Base-by-base conservation (phyloP, 2,888 invertebrate genomes). In the Cataglyphis altisquamis region DNA sequence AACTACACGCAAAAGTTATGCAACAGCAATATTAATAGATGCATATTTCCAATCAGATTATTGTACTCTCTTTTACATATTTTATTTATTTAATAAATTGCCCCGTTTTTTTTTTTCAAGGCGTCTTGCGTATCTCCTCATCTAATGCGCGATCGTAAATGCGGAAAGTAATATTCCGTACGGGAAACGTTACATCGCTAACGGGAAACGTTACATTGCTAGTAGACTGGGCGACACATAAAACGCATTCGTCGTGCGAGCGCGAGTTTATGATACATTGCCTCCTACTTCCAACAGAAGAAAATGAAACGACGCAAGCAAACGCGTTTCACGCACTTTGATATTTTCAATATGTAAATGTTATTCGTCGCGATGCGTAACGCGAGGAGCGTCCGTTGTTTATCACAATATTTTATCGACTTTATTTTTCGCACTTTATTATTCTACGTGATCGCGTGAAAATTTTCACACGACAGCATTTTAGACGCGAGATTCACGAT, bases 161-260 rank as follows among this genome's bases (percentile, higher is more conserved):
- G 78, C 25, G 25, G 21, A 78, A 78, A 72, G 45, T 78, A 77
- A 73, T 72, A 60, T 45, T 78, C 32, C 45, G 55, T 29, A 70
- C 73, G 78, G 78, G 78, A 72, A 78, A 45, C 12, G 72, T 70
- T 52, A 70, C 41, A 60, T 70, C 74, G 45, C 73, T 78, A 78
- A 78, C 78, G 78, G 78, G 73, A 78, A 78, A 45, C 73, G 55
- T 55, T 52, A 57, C 60, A 73, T 73, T 25, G 74, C 74, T 21
- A 18, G 72, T 60, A 41, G 70, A 63, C 70, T n/a, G 48, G 60
- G 32, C 74, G 78, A 60, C 60, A 36, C 78, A 25, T 73, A 74
- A 80, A 80, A 73, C 57, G 41, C 74, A 21, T 72, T 21, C 57
- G 72, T 52, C 66, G 48, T 75, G 36, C 32, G 32, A 55, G 36